Conservation (phyloP, 2,113 vertebrate genomes). For the Bubo scandiacus region DNA sequence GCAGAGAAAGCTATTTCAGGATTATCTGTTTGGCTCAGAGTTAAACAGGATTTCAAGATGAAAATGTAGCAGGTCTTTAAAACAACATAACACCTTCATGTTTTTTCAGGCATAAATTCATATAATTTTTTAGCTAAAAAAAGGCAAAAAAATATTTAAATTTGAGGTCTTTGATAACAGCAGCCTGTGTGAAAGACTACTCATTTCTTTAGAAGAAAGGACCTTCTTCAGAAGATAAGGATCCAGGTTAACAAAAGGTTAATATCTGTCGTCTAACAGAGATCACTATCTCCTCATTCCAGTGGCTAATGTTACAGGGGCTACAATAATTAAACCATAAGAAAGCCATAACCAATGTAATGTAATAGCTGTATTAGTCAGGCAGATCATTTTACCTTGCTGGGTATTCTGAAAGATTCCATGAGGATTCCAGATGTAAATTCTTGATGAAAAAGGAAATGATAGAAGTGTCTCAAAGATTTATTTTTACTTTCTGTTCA, state of each 20-base stretch:
- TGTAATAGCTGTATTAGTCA: constrained; percentile 27
- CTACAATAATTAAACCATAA: constrained; percentile 36
- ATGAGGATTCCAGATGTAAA: constrained; percentile 62
- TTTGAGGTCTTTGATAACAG: not conserved
- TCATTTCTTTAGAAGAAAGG: not conserved
- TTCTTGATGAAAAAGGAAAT: constrained; percentile 32
- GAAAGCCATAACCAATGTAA: constrained; percentile 32
- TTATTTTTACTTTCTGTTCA: constrained; percentile 62
- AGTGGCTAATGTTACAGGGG: not conserved
- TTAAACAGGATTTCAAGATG: constrained; percentile 23
- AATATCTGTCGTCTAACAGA: constrained; percentile 7
- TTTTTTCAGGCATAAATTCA: not conserved
- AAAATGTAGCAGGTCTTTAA: constrained; percentile 2
- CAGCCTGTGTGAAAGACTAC: not conserved
- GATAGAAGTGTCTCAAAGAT: constrained; percentile 51
- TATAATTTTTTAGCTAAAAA: not conserved
- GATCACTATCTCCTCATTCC: constrained; percentile 15
- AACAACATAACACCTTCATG: not conserved
- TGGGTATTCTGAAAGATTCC: constrained; percentile 22
- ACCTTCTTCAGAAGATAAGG: not conserved
- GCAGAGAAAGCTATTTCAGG: constrained; percentile 39
- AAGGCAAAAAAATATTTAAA: accelerated
- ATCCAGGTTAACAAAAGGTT: constrained; percentile 15
- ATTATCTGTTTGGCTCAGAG: constrained; percentile 19
- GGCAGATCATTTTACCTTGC: constrained; percentile 25